These are phyloP conservation scores for Siderastrea radians DNA, from an alignment of 92 coral and sea anemone species.

Conservation along the genomic window DNA sequence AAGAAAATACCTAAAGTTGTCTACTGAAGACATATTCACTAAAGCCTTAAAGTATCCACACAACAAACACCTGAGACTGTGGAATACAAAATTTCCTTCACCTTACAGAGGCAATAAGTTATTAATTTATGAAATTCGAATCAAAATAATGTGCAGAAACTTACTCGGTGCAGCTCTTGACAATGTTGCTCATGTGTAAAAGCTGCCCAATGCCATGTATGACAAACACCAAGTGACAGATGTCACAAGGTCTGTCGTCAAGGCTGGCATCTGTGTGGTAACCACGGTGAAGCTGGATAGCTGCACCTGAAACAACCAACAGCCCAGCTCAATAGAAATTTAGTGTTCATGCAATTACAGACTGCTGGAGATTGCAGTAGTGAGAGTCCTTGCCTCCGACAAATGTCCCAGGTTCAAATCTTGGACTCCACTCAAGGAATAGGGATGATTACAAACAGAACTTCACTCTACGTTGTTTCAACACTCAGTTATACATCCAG, in stretches of 20 bases:
- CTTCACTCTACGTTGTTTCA: no score
- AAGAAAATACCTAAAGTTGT: no score
- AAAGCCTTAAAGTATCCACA: background rate
- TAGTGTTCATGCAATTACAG: no score
- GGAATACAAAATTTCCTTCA: no score
- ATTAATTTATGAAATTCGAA: background rate
- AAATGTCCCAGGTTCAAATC: no score
- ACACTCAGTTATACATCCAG: no score
- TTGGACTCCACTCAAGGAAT: no score
- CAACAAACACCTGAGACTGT: no score
- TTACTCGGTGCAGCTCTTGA: slow-evolving; percentile 86
- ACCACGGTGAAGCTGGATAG: slow-evolving; percentile 94
- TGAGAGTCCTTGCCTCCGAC: no score
- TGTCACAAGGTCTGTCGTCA: slow-evolving; percentile 86
- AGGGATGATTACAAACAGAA: no score
- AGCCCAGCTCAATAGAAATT: background rate
- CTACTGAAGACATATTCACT: no score
- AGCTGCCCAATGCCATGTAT: slow-evolving; percentile 98
- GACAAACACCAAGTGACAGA: slow-evolving; percentile 96
- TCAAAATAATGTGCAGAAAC: slow-evolving; percentile 12
- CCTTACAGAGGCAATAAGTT: background rate
- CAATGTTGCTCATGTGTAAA: slow-evolving; percentile 92
- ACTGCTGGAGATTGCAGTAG: no score
- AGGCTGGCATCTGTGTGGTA: slow-evolving; percentile 83
- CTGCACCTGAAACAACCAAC: slow-evolving; percentile 33